Base-by-base conservation (phyloP, 64 coral and sea anemone species). In the Stichodactyla helianthus region DNA sequence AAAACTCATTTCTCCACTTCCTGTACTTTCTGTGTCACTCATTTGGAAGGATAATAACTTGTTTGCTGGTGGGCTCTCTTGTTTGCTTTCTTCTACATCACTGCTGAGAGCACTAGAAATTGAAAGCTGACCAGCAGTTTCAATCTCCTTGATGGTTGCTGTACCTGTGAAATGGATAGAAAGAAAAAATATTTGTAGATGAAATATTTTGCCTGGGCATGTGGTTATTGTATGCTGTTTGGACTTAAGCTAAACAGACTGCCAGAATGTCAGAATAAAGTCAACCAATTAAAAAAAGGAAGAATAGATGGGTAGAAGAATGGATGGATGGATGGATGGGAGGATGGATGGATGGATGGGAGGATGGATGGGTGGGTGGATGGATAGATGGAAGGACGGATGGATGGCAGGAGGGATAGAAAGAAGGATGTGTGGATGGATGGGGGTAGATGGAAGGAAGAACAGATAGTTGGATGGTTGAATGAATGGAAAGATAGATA, bases 51-150 rank as follows among this genome's bases (percentile, higher is more conserved):
- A 81, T 19, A 81, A 20, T 8, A 81, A 20, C 50, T 81, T 81
- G 78, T 53, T 81, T 52, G 78, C 19, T 81, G 53, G 53, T 10
- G 54, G 53, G 67, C 79, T 79, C 10, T 84, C 89, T 86, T 90
- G 19, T 65, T 76, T 79, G 57, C 27, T 22, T 26, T 92, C 87
- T 71, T 55, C 25, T 26, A 67, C 60, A 59, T 53, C 87, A 52
- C 77, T 82, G 15, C 56, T 61, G 54, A 31, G 55, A 80, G 56
- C 54, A 77, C 60, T 85, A 55, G 87, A 84, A 57, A 59, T 44
- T 55, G 79, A 82, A 52, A 74, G 61, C 68, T 95, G 94, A 44
- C 94, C 94, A 71, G 94, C 91, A 93, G 70, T 57, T 20, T 93
- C 87, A 83, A 62, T 51, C 50, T 87, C 91, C 62, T 71, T 80